Conservation (phyloP, 2,113 vertebrate genomes). For the Nycticebus coucang region DNA sequence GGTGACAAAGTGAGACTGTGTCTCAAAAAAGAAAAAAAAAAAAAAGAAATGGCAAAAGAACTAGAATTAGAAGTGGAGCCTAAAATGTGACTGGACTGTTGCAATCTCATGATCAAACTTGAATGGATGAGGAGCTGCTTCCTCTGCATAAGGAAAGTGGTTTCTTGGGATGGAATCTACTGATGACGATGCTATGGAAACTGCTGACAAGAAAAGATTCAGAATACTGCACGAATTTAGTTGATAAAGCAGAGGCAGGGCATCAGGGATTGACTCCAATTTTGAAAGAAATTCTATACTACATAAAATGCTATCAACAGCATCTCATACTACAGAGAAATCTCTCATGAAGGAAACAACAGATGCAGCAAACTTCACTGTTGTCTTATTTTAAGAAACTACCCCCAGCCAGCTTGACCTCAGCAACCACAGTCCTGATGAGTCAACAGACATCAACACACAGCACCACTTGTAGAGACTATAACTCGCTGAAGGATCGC, state of each 20-base stretch:
- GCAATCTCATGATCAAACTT: neutral
- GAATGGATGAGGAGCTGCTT: neutral
- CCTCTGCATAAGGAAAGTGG: neutral
- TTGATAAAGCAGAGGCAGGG: neutral
- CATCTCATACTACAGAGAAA: neutral
- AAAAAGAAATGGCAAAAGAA: neutral
- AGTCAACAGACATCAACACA: neutral
- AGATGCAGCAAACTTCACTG: neutral
- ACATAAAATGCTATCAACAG: neutral
- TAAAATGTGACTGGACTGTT: neutral
- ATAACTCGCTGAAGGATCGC: neutral
- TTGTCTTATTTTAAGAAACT: neutral
- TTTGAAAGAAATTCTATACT: neutral
- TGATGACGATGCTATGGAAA: neutral
- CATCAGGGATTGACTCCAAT: neutral
- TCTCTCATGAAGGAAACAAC: neutral
- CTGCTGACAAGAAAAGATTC: neutral
- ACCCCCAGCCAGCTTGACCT: neutral
- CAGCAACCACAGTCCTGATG: neutral
- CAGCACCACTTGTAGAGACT: neutral
- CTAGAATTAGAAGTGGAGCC: neutral
- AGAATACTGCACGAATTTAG: neutral
- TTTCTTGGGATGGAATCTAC: neutral
- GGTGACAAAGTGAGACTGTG: no score
- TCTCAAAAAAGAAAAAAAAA: no score